phyloP scores from a whole-genome alignment of 2,113 vertebrate genomes.

The Hyaena hyaena region DNA sequence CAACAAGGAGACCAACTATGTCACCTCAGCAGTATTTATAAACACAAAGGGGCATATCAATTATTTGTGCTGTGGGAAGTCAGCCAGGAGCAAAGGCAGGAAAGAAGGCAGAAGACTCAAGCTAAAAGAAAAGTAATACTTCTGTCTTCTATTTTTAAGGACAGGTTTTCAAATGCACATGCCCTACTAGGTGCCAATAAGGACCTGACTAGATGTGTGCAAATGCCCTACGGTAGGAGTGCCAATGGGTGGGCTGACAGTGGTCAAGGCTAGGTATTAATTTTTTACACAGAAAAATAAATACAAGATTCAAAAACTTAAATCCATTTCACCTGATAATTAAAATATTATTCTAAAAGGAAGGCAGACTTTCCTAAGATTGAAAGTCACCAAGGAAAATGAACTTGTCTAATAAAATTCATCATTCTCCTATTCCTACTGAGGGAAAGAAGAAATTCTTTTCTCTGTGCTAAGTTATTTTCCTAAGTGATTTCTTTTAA shows the following conservation, averaged over 20 bases:
- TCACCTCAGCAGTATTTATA: slow-evolving; percentile 67
- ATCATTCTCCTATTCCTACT: slow-evolving; percentile 75
- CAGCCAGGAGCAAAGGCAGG: slow-evolving; percentile 77
- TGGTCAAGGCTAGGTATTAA: slow-evolving; percentile 73
- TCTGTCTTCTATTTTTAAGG: slow-evolving; percentile 74
- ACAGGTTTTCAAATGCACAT: slow-evolving; percentile 82
- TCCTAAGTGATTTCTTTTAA: slow-evolving; percentile 68
- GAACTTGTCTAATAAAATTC: slow-evolving; percentile 67
- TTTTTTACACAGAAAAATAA: slow-evolving; percentile 84
- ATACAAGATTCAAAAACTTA: slow-evolving; percentile 77
- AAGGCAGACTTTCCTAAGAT: slow-evolving; percentile 49
- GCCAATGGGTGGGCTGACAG: slow-evolving; percentile 67
- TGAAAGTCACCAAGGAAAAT: slow-evolving; percentile 69
- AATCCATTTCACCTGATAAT: slow-evolving; percentile 76
- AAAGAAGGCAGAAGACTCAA: slow-evolving; percentile 77
- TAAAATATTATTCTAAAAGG: slow-evolving; percentile 71
- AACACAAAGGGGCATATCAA: slow-evolving; percentile 58
- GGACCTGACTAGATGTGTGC: slow-evolving; percentile 63
- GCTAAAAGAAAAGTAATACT: slow-evolving; percentile 76
- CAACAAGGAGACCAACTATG: slow-evolving; percentile 68
- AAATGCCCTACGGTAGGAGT: slow-evolving; percentile 74
- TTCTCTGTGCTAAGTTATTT: slow-evolving; percentile 71
- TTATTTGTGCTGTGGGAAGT: slow-evolving; percentile 62
- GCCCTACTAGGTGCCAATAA: slow-evolving; percentile 71
- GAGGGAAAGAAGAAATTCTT: slow-evolving; percentile 71